phyloP scores from a whole-genome alignment of 2,113 vertebrate genomes.

The Vidua macroura region DNA sequence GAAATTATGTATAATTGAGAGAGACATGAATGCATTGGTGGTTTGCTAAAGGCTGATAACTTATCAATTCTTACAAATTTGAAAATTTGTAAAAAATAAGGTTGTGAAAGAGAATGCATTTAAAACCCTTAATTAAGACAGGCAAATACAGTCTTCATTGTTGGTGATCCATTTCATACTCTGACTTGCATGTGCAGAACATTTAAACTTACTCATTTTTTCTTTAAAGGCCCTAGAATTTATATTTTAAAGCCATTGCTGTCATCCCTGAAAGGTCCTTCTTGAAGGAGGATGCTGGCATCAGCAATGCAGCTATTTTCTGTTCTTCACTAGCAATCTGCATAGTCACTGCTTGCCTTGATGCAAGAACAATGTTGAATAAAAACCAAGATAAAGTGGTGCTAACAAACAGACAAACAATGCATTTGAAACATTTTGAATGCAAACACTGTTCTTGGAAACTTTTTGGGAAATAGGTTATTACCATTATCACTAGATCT shows the following conservation, averaged over 20 bases:
- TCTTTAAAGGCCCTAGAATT: not conserved
- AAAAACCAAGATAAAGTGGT: not conserved
- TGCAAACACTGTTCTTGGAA: not conserved
- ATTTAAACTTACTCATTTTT: not conserved
- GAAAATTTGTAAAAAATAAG: not conserved
- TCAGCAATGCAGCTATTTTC: not conserved
- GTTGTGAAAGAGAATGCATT: not conserved
- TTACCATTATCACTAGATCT: not conserved
- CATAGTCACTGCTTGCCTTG: not conserved
- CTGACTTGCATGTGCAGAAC: not conserved
- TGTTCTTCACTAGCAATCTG: not conserved
- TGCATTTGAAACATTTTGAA: not conserved
- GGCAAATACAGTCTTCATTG: not conserved
- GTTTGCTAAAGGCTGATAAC: constrained; percentile 48
- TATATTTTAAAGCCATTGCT: not conserved
- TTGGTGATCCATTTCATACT: not conserved
- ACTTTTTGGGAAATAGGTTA: not conserved
- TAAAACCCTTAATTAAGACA: not conserved
- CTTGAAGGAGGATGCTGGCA: not conserved
- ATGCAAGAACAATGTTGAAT: not conserved
- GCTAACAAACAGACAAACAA: not conserved
- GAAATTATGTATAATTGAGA: constrained; percentile 41
- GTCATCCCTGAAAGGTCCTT: not conserved
- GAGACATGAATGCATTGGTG: not conserved
- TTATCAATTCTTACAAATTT: constrained; percentile 33